Evolutionary conservation across 2,888 invertebrate species (phyloP).

Genomic region (Drosophila planitibia): DNA sequence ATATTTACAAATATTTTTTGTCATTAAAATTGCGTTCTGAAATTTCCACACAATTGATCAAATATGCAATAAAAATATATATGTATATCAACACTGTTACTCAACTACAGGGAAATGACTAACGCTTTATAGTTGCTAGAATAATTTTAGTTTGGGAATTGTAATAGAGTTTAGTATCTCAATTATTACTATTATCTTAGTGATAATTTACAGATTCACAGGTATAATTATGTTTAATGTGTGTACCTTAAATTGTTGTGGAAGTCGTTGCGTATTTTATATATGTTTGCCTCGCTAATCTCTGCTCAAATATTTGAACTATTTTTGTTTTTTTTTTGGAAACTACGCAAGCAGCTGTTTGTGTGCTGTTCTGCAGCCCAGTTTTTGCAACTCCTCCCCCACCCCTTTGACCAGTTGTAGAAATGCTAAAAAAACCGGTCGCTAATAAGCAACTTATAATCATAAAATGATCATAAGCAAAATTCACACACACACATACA

Average conservation of each 20-base stretch:
- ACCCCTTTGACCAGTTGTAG: neutral
- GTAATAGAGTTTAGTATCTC: neutral
- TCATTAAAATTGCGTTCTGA: neutral
- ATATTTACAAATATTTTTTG: neutral
- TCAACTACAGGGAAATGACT: neutral
- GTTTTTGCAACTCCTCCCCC: neutral
- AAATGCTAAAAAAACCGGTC: constrained; percentile 54
- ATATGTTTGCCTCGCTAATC: constrained; percentile 24
- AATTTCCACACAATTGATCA: neutral
- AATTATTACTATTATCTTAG: neutral
- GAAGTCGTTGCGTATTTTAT: neutral
- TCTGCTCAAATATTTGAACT: constrained; percentile 21
- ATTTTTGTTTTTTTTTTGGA: neutral
- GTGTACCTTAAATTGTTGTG: neutral
- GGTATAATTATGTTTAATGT: neutral
- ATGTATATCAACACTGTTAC: neutral
- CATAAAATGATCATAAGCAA: constrained; percentile 42
- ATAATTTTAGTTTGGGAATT: neutral
- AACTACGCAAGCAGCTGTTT: constrained; percentile 35
- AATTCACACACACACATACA: constrained; percentile 14
- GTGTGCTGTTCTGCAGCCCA: constrained; percentile 8
- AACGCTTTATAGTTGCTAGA: neutral
- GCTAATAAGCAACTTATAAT: constrained; percentile 44
- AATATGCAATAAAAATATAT: too few species aligned
- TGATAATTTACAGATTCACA: neutral